phyloP scores from a whole-genome alignment of 2,888 invertebrate species.

The Ennomos erosarius region DNA sequence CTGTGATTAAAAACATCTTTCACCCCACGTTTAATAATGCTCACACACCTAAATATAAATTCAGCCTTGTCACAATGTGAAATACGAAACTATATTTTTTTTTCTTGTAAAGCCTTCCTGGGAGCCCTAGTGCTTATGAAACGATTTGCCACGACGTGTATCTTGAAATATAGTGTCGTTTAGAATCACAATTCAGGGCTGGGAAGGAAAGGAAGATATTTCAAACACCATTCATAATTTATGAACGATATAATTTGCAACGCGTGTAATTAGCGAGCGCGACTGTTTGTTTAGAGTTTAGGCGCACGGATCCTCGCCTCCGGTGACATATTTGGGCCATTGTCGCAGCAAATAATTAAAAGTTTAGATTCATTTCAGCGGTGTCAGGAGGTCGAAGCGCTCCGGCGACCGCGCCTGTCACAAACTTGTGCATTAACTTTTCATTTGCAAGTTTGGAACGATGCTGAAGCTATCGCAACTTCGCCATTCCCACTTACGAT shows the following conservation, averaged over 20 bases:
- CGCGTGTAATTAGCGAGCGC: slow-evolving; percentile 37
- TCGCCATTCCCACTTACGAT: slow-evolving; percentile 60
- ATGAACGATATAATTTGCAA: slow-evolving; percentile 34
- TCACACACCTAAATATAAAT: slow-evolving; percentile 47
- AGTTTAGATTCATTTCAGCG: slow-evolving; percentile 68
- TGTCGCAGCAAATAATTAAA: slow-evolving; percentile 69
- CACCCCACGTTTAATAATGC: slow-evolving; percentile 47
- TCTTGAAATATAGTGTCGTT: slow-evolving; percentile 35
- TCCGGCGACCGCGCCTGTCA: slow-evolving; percentile 67
- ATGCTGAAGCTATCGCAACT: slow-evolving; percentile 65
- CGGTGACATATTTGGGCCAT: slow-evolving; percentile 57
- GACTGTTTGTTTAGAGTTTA: slow-evolving; percentile 34
- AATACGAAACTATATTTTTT: slow-evolving; percentile 52
- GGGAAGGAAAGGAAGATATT: slow-evolving; percentile 9
- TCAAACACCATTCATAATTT: slow-evolving; percentile 28
- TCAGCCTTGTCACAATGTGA: slow-evolving; percentile 37
- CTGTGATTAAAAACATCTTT: slow-evolving; percentile 47
- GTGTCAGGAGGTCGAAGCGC: slow-evolving; percentile 61
- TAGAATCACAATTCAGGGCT: slow-evolving; percentile 24
- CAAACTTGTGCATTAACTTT: slow-evolving; percentile 78
- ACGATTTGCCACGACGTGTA: slow-evolving; percentile 55
- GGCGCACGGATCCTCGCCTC: slow-evolving; percentile 34
- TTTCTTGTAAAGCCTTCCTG: slow-evolving; percentile 43
- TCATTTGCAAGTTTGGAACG: slow-evolving; percentile 75
- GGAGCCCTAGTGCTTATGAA: slow-evolving; percentile 54